phyloP scores from a whole-genome alignment of 2,888 invertebrate genomes.

The Lithophane ornitopus region DNA sequence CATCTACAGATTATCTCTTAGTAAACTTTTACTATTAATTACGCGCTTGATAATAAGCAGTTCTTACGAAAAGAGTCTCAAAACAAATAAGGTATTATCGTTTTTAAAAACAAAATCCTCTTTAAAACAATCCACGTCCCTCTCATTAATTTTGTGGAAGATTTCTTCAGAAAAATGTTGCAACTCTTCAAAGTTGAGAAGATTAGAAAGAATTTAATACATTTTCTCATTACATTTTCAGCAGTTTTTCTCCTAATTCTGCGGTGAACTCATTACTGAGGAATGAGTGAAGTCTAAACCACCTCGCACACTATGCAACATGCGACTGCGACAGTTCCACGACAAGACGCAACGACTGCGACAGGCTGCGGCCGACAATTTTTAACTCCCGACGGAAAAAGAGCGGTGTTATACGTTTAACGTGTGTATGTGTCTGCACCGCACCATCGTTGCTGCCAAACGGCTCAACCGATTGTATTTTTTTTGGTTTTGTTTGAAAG shows the following conservation, averaged over 20 bases:
- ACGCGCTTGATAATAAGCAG: constrained; percentile 1
- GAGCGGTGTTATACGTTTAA: too few relatives aligned
- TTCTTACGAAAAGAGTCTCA: neutral
- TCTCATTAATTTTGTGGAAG: constrained; percentile 46
- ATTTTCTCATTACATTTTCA: constrained; percentile 70
- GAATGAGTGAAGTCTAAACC: constrained; percentile 63
- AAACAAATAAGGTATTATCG: constrained; percentile 33
- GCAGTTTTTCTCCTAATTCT: constrained; percentile 65
- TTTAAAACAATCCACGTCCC: constrained; percentile 32
- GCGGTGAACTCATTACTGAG: constrained; percentile 67
- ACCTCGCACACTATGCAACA: neutral
- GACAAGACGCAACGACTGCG: neutral
- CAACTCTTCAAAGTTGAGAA: constrained; percentile 41
- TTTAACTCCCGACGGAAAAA: too few relatives aligned
- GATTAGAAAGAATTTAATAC: constrained; percentile 66
- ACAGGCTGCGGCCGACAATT: neutral
- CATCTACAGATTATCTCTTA: neutral
- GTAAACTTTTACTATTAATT: constrained; percentile 3
- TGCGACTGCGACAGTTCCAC: neutral
- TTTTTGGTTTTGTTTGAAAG: too few relatives aligned
- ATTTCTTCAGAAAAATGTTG: constrained; percentile 38
- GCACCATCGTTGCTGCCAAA: too few relatives aligned
- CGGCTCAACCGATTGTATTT: too few relatives aligned
- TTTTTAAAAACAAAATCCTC: constrained; percentile 20
- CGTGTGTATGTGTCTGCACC: too few relatives aligned